phyloP scores from a whole-genome alignment of 2,113 vertebrate species.

The Siphamia tubifer region DNA sequence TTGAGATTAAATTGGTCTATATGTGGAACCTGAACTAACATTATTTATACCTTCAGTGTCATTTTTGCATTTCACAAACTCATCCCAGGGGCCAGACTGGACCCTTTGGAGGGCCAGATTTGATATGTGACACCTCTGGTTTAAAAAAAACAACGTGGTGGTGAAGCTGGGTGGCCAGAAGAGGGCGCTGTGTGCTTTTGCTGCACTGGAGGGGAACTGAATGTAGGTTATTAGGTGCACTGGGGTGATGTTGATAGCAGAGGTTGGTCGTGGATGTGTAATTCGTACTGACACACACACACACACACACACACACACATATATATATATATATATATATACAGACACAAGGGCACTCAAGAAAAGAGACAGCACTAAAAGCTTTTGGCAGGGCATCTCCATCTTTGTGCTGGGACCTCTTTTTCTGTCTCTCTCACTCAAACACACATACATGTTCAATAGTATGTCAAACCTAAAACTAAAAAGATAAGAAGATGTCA shows the following conservation, averaged over 20 bases:
- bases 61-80: too few species aligned
- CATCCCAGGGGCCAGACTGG: too few species aligned
- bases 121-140: too few species aligned
- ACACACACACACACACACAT: background rate
- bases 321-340: background rate
- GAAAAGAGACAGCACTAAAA: conserved; percentile 24
- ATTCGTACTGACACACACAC: background rate
- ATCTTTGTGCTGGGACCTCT: background rate
- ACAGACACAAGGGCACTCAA: background rate
- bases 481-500: too few species aligned
- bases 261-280: conserved; percentile 8
- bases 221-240: conserved; percentile 32
- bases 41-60: too few species aligned
- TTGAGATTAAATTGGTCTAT: too few species aligned
- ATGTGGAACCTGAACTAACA: too few species aligned
- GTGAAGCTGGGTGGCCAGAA: conserved; percentile 19
- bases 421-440: background rate
- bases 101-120: too few species aligned
- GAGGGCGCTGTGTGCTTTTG: conserved; percentile 45
- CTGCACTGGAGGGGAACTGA: background rate
- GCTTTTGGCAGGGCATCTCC: conserved; percentile 27
- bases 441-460: background rate
- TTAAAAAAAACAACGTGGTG: background rate
- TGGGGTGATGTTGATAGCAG: conserved; percentile 9
- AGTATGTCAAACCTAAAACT: background rate